These are phyloP conservation scores for Gephyroberyx darwinii DNA, from an alignment of 2,797 vertebrate species.

Conservation along the genomic window DNA sequence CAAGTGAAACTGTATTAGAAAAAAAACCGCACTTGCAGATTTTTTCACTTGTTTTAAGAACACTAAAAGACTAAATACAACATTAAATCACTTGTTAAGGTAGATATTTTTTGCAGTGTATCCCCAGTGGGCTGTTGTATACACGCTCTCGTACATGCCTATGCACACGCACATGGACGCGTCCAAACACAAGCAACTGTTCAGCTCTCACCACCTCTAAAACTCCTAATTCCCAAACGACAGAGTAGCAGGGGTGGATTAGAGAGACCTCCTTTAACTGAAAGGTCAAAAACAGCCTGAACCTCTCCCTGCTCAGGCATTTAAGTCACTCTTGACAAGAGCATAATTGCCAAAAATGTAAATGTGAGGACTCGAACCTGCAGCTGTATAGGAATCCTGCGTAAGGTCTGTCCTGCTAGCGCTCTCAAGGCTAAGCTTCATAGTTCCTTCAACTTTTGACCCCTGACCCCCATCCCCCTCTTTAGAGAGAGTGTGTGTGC, in stretches of 20 bases:
- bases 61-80: slow-evolving; percentile 1
- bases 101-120: background rate
- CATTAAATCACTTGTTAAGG: background rate
- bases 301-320: slow-evolving; percentile 23
- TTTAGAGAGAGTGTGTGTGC: slow-evolving; percentile 17
- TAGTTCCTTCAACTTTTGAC: slow-evolving; percentile 16
- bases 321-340: slow-evolving; percentile 27
- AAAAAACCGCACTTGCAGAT: no score
- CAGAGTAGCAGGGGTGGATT: slow-evolving; percentile 41
- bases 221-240: background rate
- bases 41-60: background rate
- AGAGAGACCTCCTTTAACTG: slow-evolving; percentile 23
- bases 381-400: background rate
- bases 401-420: no score
- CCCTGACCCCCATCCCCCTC: slow-evolving; percentile 7
- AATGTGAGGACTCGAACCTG: slow-evolving; percentile 41
- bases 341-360: slow-evolving; percentile 24
- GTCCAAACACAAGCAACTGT: slow-evolving; percentile 20
- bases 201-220: slow-evolving; percentile 18
- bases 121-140: background rate
- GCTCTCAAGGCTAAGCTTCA: no score
- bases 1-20: background rate
- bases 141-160: background rate
- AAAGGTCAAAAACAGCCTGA: slow-evolving; percentile 21
- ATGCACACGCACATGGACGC: slow-evolving; percentile 3